A percentile compares a stretch with the other conserved stretches of the same genome.
These are phyloP conservation scores for Eleutherodactylus coqui DNA, from an alignment of 2,797 vertebrate species.

Conservation along the genomic window DNA sequence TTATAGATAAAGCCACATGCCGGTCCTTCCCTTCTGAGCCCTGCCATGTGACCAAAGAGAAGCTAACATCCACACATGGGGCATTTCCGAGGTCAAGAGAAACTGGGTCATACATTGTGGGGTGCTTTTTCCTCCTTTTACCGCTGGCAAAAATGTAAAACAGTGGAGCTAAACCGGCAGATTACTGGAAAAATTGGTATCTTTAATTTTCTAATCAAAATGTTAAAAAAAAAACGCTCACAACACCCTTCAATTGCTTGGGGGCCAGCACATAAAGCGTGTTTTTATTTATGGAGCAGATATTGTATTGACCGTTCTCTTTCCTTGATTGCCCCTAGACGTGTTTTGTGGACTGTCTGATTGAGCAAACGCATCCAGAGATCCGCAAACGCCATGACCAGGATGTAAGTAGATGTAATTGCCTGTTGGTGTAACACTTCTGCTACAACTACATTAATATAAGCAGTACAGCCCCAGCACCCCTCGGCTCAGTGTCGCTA, in stretches of 20 bases:
- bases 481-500: neutral
- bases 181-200: too few species aligned
- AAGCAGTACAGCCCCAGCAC: neutral
- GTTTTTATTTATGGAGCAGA: neutral
- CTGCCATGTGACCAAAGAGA: too few species aligned
- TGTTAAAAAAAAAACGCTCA: too few species aligned
- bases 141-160: too few species aligned
- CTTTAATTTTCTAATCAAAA: too few species aligned
- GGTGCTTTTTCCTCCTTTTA: too few species aligned
- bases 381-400: constrained; percentile 94
- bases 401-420: constrained; percentile 82
- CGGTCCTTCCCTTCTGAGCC: too few species aligned
- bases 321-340: constrained; percentile 78
- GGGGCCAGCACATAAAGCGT: neutral
- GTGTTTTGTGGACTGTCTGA: constrained; percentile 96
- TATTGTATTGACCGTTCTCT: neutral
- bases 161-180: too few species aligned
- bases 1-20: too few species aligned
- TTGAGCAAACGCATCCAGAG: constrained; percentile 97
- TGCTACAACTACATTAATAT: neutral
- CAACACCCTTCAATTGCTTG: neutral
- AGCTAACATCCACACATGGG: too few species aligned
- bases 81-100: too few species aligned
- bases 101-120: too few species aligned
- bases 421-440: neutral